Base-by-base conservation (phyloP, 2,113 vertebrate species). In the Oreotrochilus melanogaster region DNA sequence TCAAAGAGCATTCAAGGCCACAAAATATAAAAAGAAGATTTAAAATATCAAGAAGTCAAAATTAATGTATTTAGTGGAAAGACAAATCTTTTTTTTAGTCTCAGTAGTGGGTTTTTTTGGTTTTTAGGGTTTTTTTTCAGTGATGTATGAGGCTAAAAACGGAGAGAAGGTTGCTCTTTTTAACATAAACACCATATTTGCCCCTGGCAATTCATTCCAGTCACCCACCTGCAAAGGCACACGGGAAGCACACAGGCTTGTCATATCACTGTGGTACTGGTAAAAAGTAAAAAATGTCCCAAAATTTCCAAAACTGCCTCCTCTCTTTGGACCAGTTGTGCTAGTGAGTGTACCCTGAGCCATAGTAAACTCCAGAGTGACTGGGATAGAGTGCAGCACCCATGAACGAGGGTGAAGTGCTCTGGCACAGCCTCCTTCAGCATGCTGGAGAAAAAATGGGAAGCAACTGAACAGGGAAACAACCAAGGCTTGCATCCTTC, bases 71-170 rank as follows among this genome's bases (percentile, higher is more conserved):
- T 57, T 12, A 43, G 6, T 57, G 8, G 25, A 76, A 91, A 78
- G 9, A 45, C 4, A 71, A 39, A 12, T 47, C 30, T 13, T 7
- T 45, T 45, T 54, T 86, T 54, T 53, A 76, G 42, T 10, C 3
- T 71, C 2, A 1, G 3, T 45, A 21, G 56, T 60, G 23, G 39
- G 11, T 11, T 11, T 11, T 39, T 39, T 39, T 39, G 11, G 11
- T 11, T 39, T 39, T 39, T 39, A 4, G 39, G 35, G 8, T 0
- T 27, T 66, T 48, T 71, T 71, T 53, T 15, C 45, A 43, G 17
- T 2, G 1, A 30, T 16, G 5, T 3, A 1, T 17, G 8, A 57
- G 4, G 76, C 1, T 11, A 65, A 35, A 10, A 88, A 56, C 9
- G 51, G 12, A 78, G 64, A 50, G 3, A 78, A 48, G 5, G 11